Base-by-base conservation (phyloP, 2,888 invertebrate species). In the Parnassius glacialis region DNA sequence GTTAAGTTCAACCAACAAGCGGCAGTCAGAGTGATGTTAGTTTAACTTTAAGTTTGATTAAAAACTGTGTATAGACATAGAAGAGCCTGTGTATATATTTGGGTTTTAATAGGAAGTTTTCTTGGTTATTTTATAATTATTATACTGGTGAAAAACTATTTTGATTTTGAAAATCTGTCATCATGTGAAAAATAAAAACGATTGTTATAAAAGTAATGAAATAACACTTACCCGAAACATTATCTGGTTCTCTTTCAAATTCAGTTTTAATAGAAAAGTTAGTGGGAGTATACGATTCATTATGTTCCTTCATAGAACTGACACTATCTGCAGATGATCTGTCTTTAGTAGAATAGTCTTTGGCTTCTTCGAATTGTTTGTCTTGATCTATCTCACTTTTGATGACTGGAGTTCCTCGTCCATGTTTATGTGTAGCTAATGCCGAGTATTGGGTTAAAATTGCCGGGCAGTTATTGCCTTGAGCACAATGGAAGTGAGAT, bases 211-310 rank as follows among this genome's bases (percentile, higher is more conserved):
- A 5, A 2, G 13, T 52, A 25, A 50, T 50, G 16, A 58, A 62
- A 45, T 54, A 51, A 43, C 11, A 82, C 88, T 80, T 74, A 92
- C 92, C 92, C 70, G 92, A 91, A 80, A 90, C 81, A 67, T 86
- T 92, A 73, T 90, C 91, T 50, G 85, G 86, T 62, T 91, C 90
- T 50, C 88, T 81, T 52, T 92, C 92, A 68, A 89, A 88, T 68
- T 92, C 92, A 68, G 84, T 92, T 68, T 92, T 92, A 50, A 92
- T 90, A 0, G 85, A 85, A 70, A 92, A 90, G 70, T 91, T 92
- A 1, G 89, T 77, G 3, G 89, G 84, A 25, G 78, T 79, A 65
- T 81, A 85, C 1, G 79, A 81, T 65, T 90, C 90, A 65, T 67
- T 79, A 0, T 72, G 74, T 12, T 91, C 91, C 58, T 88, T 90